Base-by-base conservation (phyloP, 2,797 vertebrate genomes). In the Chelidonichthys spinosus region DNA sequence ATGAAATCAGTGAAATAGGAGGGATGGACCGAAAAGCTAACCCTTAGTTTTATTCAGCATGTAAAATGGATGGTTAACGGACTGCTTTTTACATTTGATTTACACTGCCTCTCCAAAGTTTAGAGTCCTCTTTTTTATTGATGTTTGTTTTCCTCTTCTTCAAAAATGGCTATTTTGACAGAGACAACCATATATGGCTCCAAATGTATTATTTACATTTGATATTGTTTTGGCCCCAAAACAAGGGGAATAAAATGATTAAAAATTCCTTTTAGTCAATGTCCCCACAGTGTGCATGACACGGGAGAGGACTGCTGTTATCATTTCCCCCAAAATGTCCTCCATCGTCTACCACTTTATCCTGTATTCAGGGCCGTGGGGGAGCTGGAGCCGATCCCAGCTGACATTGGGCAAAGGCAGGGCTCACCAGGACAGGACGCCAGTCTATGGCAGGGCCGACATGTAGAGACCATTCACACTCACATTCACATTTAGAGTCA, bases 1-100 rank as follows among this genome's bases (percentile, higher is more conserved):
- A 85, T 81, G 80, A 81, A 68, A 87, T 78, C 70, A 85, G 69
- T 72, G 70, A 82, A 80, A 68, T 42, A 73, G 62, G 72, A 84
- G 0, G 77, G 74, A 78, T 13, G 55, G 5, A 73, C 50, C 15
- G 13, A 46, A 74, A 81, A 70, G 67, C n/a, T 33, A 54, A 82
- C 73, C 37, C 32, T 81, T 67, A 33, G 83, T 76, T 80, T 73
- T 52, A 4, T 58, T 77, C 59, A 33, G 65, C 68, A 69, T 80
- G 67, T 70, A 54, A 69, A 74, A 64, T 32, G 9, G 43, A 44
- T 37, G 25, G 14, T 11, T 60, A 59, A 65, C 55, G 14, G 43
- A 59, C 44, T 15, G 14, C n/a, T 32, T 17, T 66, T 25, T 25
- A 25, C 25, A 13, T 44, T 25, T 25, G 25, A 32, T 5, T 59